A percentile compares a stretch with the other conserved stretches of the same genome.
These are phyloP conservation scores for Baccha elongata DNA, from an alignment of 2,888 invertebrate species.

Conservation along the genomic window DNA sequence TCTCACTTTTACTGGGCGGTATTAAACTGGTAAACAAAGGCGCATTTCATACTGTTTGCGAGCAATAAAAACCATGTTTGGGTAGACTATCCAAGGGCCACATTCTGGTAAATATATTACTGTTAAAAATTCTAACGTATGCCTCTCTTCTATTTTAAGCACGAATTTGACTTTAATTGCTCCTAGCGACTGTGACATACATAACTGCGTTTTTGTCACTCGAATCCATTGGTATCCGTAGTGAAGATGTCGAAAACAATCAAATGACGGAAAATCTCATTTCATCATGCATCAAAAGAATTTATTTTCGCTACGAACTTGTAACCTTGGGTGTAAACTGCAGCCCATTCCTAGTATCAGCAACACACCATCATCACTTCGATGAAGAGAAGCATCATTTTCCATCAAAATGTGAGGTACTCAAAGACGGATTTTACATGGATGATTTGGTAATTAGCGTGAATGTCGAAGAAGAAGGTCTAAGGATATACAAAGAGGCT, in stretches of 20 bases:
- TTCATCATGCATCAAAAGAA: neutral
- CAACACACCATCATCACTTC: constrained; percentile 9
- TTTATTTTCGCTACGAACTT: neutral
- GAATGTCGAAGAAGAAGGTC: constrained; percentile 2
- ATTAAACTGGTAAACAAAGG: constrained; percentile 29
- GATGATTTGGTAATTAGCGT: constrained; percentile 8
- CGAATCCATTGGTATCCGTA: constrained; percentile 27
- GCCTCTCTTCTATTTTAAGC: constrained; percentile 6
- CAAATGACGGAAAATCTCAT: neutral
- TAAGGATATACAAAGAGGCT: neutral
- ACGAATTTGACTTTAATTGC: constrained; percentile 6
- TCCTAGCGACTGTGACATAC: constrained; percentile 7
- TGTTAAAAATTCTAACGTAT: constrained; percentile 7
- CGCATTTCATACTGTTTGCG: constrained; percentile 2
- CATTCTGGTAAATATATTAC: constrained; percentile 20
- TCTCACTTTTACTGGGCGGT: constrained; percentile 29
- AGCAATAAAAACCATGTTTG: too few relatives aligned
- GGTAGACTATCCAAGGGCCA: neutral
- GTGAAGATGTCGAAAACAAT: constrained; percentile 28
- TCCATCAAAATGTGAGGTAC: constrained; percentile 1
- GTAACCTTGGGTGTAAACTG: constrained; percentile 36
- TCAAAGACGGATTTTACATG: constrained; percentile 22
- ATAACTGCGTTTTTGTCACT: constrained; percentile 25
- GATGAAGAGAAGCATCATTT: constrained; percentile 5
- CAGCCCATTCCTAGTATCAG: constrained; percentile 14